phyloP scores from a whole-genome alignment of 2,888 invertebrate genomes.

The Drosophila nigritarsus region DNA sequence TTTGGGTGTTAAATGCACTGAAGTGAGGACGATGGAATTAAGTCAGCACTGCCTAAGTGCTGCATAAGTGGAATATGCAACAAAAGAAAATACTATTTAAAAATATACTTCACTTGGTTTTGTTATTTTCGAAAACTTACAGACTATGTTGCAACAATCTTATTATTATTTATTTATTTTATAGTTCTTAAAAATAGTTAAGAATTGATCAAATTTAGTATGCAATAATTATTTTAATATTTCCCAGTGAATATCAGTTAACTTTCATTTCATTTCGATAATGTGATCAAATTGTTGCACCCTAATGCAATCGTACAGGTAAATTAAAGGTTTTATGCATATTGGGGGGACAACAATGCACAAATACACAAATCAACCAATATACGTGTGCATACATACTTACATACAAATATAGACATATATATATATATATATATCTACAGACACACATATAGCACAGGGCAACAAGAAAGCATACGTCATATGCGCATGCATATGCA shows the following conservation, averaged over 20 bases:
- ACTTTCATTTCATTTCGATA: neutral
- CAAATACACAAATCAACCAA: conserved; percentile 11
- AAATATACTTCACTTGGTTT: neutral
- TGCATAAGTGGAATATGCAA: neutral
- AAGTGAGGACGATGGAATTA: conserved; percentile 5
- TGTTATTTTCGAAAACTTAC: neutral
- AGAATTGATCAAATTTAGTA: neutral
- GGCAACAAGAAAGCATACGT: conserved; percentile 76
- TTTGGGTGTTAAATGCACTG: conserved; percentile 5
- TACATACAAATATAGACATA: neutral
- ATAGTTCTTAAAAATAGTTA: neutral
- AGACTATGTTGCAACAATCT: neutral
- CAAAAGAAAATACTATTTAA: neutral
- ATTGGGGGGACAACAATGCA: conserved; percentile 54
- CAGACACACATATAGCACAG: conserved; percentile 35
- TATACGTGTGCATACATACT: conserved; percentile 2
- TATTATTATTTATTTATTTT: neutral
- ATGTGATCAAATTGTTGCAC: conserved; percentile 43
- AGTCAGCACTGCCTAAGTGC: neutral
- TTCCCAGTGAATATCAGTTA: neutral
- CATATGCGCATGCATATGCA: conserved; percentile 40
- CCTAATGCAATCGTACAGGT: conserved; percentile 48
- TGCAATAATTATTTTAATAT: neutral
- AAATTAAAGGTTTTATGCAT: conserved; percentile 69
- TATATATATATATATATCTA: neutral